These are phyloP conservation scores for Thumatha senex DNA, from an alignment of 2,888 invertebrate genomes.

Conservation along the genomic window DNA sequence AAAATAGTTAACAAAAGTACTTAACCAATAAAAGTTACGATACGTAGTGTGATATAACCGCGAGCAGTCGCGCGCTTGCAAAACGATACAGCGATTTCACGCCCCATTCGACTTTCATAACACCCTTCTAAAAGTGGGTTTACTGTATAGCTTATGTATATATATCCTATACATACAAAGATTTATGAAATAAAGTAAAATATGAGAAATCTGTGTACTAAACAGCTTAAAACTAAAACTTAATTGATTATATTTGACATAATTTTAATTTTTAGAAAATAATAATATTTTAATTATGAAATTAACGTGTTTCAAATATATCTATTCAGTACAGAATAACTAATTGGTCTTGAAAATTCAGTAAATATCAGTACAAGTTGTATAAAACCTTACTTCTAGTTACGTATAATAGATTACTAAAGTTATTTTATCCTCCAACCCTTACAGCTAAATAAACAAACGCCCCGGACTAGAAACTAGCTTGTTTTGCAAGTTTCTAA, in stretches of 20 bases:
- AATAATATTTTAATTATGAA: no score
- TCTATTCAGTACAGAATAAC: no score
- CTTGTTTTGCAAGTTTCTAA: constrained; percentile 57
- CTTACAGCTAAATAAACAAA: constrained; percentile 39
- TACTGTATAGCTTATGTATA: constrained; percentile 15
- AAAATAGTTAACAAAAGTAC: constrained; percentile 60
- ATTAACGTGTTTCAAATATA: no score
- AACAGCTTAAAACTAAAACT: no score
- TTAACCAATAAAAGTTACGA: constrained; percentile 71
- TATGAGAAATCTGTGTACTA: not conserved
- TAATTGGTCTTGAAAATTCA: no score
- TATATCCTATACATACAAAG: constrained; percentile 1
- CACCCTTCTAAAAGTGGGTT: constrained; percentile 46
- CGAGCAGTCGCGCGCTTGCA: constrained; percentile 44
- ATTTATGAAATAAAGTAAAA: not conserved
- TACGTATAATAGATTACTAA: no score
- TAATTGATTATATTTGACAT: no score
- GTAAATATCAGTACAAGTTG: no score
- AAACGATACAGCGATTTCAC: constrained; percentile 53
- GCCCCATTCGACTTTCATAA: constrained; percentile 59
- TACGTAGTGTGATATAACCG: constrained; percentile 73
- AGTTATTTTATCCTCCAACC: no score
- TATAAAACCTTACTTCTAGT: no score
- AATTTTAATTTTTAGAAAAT: no score
- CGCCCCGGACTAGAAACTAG: constrained; percentile 63